Conservation (phyloP, 2,888 invertebrate species). For the Phengaris arion region DNA sequence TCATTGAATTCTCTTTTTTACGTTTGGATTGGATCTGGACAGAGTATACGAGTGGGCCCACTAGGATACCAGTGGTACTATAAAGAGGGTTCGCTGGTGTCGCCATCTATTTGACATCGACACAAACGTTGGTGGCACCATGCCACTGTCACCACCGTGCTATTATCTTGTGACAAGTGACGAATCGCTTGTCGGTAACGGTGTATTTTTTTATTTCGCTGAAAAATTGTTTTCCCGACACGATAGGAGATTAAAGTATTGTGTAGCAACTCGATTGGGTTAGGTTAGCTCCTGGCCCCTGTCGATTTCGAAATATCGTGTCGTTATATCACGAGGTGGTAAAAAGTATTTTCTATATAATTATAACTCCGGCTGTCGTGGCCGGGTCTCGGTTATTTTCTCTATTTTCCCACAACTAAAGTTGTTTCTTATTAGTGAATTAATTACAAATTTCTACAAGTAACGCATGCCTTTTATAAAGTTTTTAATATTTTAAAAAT, state of each 20-base stretch:
- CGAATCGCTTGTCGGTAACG: background rate
- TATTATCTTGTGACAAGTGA: background rate
- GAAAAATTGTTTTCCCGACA: background rate
- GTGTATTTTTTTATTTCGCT: background rate
- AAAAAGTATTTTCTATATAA: background rate
- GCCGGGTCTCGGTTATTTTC: background rate
- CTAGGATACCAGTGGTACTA: too few relatives aligned
- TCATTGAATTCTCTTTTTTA: too few relatives aligned
- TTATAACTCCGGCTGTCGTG: background rate
- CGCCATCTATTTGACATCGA: background rate
- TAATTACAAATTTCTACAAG: slow-evolving; percentile 1
- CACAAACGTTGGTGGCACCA: background rate
- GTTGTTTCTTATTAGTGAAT: background rate
- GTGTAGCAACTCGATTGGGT: background rate
- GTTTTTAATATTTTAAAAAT: slow-evolving; percentile 14
- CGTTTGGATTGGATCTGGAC: too few relatives aligned
- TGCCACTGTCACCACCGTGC: background rate
- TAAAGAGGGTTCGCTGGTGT: background rate
- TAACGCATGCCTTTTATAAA: slow-evolving; percentile 5
- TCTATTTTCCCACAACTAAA: background rate
- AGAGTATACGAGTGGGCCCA: too few relatives aligned
- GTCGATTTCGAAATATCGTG: background rate
- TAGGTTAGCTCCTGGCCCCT: too few relatives aligned
- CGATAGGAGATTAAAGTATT: background rate
- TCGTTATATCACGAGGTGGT: background rate